phyloP scores from a whole-genome alignment of 2,113 vertebrate species.

The Melanostigma gelatinosum region DNA sequence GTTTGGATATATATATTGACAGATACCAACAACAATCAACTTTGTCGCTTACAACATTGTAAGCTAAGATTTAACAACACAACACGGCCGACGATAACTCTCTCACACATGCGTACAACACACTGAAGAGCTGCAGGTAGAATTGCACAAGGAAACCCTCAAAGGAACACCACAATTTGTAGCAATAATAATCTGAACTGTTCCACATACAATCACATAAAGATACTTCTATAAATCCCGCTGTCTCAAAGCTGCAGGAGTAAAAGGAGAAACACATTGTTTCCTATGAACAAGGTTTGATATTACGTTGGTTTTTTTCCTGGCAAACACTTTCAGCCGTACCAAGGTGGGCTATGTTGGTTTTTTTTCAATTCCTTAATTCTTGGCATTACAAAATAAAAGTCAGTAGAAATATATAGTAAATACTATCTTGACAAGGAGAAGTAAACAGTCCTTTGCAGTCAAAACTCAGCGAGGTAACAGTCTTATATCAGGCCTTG shows the following conservation, averaged over 20 bases:
- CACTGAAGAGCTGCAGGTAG: constrained; percentile 70
- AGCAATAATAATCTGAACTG: constrained; percentile 67
- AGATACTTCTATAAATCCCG: constrained; percentile 63
- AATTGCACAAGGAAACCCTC: constrained; percentile 67
- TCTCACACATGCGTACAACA: constrained; percentile 71
- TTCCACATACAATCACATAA: constrained; percentile 60
- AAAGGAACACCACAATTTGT: constrained; percentile 70
- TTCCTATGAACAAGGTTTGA: constrained; percentile 34
- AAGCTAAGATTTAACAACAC: constrained; percentile 70
- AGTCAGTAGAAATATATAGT: constrained; percentile 77
- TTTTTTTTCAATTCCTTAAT: constrained; percentile 38
- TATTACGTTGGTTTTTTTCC: constrained; percentile 32
- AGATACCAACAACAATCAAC: constrained; percentile 63
- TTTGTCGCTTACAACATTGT: constrained; percentile 62
- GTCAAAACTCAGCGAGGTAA: constrained; percentile 77
- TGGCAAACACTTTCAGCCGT: constrained; percentile 50
- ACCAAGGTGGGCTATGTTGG: constrained; percentile 37
- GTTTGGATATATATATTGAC: constrained; percentile 54
- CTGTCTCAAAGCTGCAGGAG: constrained; percentile 47
- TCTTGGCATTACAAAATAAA: constrained; percentile 70
- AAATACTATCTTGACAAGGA: constrained; percentile 66
- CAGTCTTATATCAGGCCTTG: constrained; percentile 77
- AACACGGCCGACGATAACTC: constrained; percentile 52
- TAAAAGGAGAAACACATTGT: constrained; percentile 38
- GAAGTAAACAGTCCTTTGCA: constrained; percentile 73